phyloP scores from a whole-genome alignment of 2,797 vertebrate species.

The Pseudocheirus occidentalis region DNA sequence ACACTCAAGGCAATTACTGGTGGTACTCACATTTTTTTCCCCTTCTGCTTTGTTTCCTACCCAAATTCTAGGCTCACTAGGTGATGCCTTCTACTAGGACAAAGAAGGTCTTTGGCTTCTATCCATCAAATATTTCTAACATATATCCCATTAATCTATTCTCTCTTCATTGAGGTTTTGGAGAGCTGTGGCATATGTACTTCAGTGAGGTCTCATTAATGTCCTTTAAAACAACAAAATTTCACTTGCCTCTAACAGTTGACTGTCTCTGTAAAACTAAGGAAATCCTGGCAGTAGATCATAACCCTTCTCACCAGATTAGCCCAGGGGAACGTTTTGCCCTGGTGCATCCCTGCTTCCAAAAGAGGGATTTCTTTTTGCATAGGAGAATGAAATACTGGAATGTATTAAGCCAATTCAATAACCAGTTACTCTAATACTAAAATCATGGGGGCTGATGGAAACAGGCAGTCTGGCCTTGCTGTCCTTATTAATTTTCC shows the following conservation, averaged over 20 bases:
- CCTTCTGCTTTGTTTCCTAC: background rate
- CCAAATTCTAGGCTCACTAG: background rate
- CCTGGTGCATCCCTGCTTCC: background rate
- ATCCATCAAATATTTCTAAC: background rate
- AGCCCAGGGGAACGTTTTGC: background rate
- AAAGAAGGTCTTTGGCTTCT: background rate
- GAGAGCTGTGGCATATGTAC: background rate
- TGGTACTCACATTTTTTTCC: background rate
- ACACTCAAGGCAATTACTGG: too few species aligned
- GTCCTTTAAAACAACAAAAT: background rate
- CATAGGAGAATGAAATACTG: background rate
- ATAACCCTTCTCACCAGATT: background rate
- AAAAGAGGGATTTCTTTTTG: background rate
- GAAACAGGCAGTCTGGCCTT: background rate
- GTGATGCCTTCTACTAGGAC: background rate
- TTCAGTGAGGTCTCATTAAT: background rate
- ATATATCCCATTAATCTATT: background rate
- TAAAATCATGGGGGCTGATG: background rate
- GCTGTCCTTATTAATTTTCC: too few species aligned
- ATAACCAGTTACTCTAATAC: background rate
- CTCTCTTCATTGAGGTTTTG: background rate
- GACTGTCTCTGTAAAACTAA: background rate
- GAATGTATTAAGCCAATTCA: background rate
- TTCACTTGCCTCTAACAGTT: background rate
- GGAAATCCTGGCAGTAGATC: background rate